Evolutionary conservation across 2,888 invertebrate genomes (phyloP).

Genomic region (Hypsopygia costalis): DNA sequence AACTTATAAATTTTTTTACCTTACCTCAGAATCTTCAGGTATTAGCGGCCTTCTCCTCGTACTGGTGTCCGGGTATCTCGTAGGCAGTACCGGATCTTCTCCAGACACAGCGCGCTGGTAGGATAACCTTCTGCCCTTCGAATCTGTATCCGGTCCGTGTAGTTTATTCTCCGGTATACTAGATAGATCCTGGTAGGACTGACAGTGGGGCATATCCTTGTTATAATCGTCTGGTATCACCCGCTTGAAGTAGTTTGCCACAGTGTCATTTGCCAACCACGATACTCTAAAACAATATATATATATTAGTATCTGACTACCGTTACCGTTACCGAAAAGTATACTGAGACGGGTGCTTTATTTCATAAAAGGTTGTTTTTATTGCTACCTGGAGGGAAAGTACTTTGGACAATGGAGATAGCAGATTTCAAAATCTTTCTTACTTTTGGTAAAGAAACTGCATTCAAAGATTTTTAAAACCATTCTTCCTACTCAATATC

Average conservation of each 20-base stretch:
- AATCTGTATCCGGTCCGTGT: slow-evolving; percentile 33
- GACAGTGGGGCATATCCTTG: slow-evolving; percentile 40
- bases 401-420: too few relatives aligned
- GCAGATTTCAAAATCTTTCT: too few relatives aligned
- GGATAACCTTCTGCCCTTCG: slow-evolving; percentile 60
- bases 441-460: too few relatives aligned
- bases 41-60: slow-evolving; percentile 40
- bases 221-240: slow-evolving; percentile 57
- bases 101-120: slow-evolving; percentile 71
- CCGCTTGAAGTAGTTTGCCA: slow-evolving; percentile 60
- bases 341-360: too few relatives aligned
- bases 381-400: too few relatives aligned
- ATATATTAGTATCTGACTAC: too few relatives aligned
- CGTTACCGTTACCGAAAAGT: too few relatives aligned
- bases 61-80: slow-evolving; percentile 39
- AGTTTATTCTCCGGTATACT: slow-evolving; percentile 47
- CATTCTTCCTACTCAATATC: too few relatives aligned
- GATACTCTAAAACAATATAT: slow-evolving; percentile 18
- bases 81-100: slow-evolving; percentile 49
- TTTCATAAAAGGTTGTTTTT: too few relatives aligned
- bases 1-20: too few relatives aligned
- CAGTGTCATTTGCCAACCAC: slow-evolving; percentile 66
- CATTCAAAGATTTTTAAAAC: too few relatives aligned
- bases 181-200: slow-evolving; percentile 56
- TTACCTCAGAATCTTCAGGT: slow-evolving; percentile 51